phyloP scores from a whole-genome alignment of 1,140 invertebrate genomes.

The Sipha flava region DNA sequence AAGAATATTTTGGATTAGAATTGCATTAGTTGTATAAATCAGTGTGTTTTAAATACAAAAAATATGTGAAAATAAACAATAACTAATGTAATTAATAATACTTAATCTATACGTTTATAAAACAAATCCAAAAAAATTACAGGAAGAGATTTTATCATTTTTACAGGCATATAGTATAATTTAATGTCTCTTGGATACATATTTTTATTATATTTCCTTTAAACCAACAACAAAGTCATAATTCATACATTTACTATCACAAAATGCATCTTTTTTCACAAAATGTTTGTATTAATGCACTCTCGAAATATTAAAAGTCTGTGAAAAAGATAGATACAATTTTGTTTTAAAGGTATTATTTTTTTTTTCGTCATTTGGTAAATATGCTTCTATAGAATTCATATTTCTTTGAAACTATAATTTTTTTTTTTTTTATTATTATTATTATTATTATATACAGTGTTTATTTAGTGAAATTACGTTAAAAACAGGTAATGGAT shows the following conservation, averaged over 20 bases:
- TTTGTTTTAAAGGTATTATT: background rate
- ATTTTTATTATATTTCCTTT: background rate
- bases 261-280: background rate
- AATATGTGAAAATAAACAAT: background rate
- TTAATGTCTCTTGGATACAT: background rate
- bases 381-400: background rate
- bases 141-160: background rate
- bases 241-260: background rate
- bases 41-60: background rate
- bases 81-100: background rate
- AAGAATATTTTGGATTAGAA: background rate
- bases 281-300: background rate
- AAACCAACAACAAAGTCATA: slow-evolving; percentile 1
- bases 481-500: no score
- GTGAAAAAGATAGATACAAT: background rate
- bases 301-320: background rate
- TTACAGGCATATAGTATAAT: background rate
- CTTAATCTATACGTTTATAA: background rate
- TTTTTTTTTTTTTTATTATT: no score
- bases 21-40: background rate
- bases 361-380: background rate
- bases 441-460: no score
- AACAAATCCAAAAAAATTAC: background rate
- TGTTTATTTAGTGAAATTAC: no score
- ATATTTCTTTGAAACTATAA: background rate